Conservation (phyloP, 2,113 vertebrate genomes). For the Motacilla tschutschensis region DNA sequence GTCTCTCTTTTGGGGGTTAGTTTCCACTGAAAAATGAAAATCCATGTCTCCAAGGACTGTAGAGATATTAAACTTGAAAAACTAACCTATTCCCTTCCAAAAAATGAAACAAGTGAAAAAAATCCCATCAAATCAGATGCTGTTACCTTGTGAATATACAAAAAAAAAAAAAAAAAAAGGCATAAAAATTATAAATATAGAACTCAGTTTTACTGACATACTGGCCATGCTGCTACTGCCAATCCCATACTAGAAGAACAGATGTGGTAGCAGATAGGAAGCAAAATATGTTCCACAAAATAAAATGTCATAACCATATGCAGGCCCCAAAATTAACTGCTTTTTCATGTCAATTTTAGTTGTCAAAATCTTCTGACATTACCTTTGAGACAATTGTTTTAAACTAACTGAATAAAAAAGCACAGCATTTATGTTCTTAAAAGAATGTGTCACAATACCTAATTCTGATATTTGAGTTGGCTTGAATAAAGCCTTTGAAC, state of each 20-base stretch:
- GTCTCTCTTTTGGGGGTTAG: not conserved
- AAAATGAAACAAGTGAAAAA: not conserved
- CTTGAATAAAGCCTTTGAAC: not conserved
- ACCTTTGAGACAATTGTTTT: not conserved
- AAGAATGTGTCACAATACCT: not conserved
- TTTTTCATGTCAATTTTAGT: slow-evolving; percentile 27
- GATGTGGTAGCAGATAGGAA: not conserved
- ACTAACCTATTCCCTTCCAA: not conserved
- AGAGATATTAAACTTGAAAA: not conserved
- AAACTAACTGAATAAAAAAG: slow-evolving; percentile 12
- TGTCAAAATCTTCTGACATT: slow-evolving; percentile 7
- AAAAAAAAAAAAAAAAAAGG: not conserved
- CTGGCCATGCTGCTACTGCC: not conserved
- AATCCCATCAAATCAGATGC: not conserved
- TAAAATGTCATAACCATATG: not conserved
- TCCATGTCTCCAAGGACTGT: not conserved
- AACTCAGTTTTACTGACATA: not conserved
- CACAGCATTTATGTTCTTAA: not conserved
- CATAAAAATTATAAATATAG: not conserved
- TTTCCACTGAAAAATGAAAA: not conserved
- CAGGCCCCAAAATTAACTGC: slow-evolving; percentile 10
- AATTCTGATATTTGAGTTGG: not conserved
- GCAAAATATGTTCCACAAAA: not conserved
- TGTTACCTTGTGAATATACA: not conserved
- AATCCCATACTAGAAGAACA: not conserved